Base-by-base conservation (phyloP, 2,113 vertebrate species). In the Cryptomyrus ogoouensis region DNA sequence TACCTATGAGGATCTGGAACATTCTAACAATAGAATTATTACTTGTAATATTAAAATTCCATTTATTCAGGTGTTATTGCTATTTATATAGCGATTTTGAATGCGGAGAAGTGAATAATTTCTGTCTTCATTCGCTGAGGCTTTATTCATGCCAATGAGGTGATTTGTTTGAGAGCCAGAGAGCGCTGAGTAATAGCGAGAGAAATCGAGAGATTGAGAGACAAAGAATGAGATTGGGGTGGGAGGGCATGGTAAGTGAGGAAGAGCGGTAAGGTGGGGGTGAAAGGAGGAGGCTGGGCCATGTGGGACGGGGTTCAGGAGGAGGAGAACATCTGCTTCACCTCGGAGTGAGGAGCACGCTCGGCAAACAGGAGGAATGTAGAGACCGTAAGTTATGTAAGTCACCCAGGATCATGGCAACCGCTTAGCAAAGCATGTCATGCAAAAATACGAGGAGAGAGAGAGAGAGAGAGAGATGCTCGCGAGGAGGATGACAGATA, bases 361-460 rank as follows among this genome's bases (percentile, higher is more conserved):
- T 42, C 17, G 31, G 8, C 85, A 53, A 19, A 53, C 47, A 53
- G 62, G 88, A 49, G 42, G 42, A 74, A 49, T 50, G 88, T 50
- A 24, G 50, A 87, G 47, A 8, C n/a, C 24, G 39, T 66, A 66
- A 42, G 56, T 88, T 58, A 87, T 39, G 85, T 87, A 87, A 87
- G 53, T 66, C 56, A 44, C 19, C 53, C 87, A 88, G 56, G 56
- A 66, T 66, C 44, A 88, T 88, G 52, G 70, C 85, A 70, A 50
- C 91, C 86, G 3, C 85, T 80, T 89, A 85, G 84, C 70, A 21
- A n/a, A 89, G 89, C 62, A 27, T 31, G 46, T 90, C 87, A 84
- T 50, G 74, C 15, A 88, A 46, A 62, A 87, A 91, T 86, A 91
- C 77, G 92, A 83, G 91, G 92, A 93, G 89, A 88, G 89, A 92